Conservation (phyloP, 2,888 invertebrate genomes). For the Campopleginae sp. region DNA sequence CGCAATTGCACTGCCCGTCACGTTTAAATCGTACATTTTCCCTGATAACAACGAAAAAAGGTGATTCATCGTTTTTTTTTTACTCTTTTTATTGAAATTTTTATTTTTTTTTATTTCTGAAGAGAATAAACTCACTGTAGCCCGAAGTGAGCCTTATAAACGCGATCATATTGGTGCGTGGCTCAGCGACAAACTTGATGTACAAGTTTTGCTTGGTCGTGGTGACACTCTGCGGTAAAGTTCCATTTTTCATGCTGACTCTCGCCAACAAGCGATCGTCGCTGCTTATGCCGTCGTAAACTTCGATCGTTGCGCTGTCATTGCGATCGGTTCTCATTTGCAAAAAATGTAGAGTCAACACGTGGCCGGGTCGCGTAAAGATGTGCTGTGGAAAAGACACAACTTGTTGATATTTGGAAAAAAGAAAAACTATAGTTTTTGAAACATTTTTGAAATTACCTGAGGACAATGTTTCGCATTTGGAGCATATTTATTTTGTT, state of each 20-base stretch:
- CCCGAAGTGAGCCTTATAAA: constrained; percentile 93
- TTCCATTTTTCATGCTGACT: constrained; percentile 92
- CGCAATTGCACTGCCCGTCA: constrained; percentile 93
- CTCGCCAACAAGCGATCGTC: constrained; percentile 89
- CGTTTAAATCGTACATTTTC: constrained; percentile 93
- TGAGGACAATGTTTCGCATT: constrained; percentile 91
- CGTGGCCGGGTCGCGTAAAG: constrained; percentile 91
- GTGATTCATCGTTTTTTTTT: neutral
- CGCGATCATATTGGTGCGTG: constrained; percentile 90
- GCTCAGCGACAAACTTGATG: constrained; percentile 91
- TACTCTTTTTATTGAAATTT: neutral
- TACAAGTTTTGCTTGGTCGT: constrained; percentile 92
- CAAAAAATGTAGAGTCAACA: constrained; percentile 94
- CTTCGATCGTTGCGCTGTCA: constrained; percentile 90
- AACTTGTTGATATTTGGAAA: neutral
- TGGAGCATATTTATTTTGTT: constrained; percentile 91
- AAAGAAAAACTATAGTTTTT: neutral
- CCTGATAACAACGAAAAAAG: constrained; percentile 77
- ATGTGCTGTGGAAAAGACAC: constrained; percentile 86
- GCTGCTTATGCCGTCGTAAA: constrained; percentile 91
- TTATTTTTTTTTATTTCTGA: neutral
- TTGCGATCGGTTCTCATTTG: constrained; percentile 92
- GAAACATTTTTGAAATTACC: constrained; percentile 77
- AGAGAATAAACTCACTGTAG: constrained; percentile 84
- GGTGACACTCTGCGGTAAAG: constrained; percentile 95